Percentiles rank a stretch among this genome's conserved stretches.
Evolutionary conservation across 2,797 vertebrate genomes (phyloP).

Genomic region (Hephaestus fuliginosus): DNA sequence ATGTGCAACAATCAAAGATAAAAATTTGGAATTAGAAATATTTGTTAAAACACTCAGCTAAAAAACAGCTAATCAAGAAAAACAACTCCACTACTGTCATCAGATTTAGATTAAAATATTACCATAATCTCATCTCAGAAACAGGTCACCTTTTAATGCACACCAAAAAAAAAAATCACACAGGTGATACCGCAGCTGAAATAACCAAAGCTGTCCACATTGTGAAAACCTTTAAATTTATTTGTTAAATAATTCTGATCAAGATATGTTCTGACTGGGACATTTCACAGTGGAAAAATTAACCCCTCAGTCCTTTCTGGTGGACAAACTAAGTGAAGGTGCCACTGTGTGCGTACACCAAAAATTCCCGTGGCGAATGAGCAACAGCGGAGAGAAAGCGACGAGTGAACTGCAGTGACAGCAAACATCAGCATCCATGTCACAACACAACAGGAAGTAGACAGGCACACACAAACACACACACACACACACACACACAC

Average conservation of each 20-base stretch:
- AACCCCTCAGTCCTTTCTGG: neutral
- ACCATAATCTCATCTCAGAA: neutral
- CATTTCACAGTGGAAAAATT: neutral
- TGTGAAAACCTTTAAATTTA: neutral
- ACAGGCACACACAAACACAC: constrained; percentile 20
- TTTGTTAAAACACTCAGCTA: neutral
- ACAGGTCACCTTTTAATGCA: neutral
- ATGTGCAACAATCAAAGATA: neutral
- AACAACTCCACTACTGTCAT: too few relatives aligned
- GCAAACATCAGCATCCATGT: constrained; percentile 64
- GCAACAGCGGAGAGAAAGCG: constrained; percentile 7
- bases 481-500: constrained; percentile 10
- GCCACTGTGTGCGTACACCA: neutral
- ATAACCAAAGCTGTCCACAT: neutral
- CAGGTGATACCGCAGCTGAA: neutral
- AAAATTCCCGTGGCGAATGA: constrained; percentile 7
- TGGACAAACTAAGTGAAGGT: neutral
- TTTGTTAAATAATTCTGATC: neutral
- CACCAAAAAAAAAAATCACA: neutral
- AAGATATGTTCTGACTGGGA: neutral
- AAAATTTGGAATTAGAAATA: neutral
- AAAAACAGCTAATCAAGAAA: too few relatives aligned
- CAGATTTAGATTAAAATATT: too few relatives aligned
- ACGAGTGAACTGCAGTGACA: constrained; percentile 63
- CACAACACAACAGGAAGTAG: constrained; percentile 61